phyloP scores from a whole-genome alignment of 2,888 invertebrate genomes.

The Trissoscelio sp. region DNA sequence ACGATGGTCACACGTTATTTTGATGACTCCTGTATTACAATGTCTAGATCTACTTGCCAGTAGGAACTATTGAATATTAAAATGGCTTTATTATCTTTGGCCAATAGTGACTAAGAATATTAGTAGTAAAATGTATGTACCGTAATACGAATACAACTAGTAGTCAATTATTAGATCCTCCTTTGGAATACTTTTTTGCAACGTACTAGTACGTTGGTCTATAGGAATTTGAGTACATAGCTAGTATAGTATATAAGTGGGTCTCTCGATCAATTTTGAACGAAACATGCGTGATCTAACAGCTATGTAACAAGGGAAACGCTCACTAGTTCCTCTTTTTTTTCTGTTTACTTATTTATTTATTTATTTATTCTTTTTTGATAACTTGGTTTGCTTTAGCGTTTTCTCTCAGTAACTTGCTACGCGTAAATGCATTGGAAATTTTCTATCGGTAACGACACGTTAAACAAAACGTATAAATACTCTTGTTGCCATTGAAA shows the following conservation, averaged over 20 bases:
- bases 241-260: slow-evolving; percentile 60
- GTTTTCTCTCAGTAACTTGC: slow-evolving; percentile 5
- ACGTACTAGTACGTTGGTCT: slow-evolving; percentile 64
- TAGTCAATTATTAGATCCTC: slow-evolving; percentile 62
- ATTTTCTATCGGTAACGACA: slow-evolving; percentile 23
- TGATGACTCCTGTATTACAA: slow-evolving; percentile 59
- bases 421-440: slow-evolving; percentile 35
- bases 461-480: slow-evolving; percentile 18
- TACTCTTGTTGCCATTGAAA: neutral
- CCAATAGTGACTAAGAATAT: slow-evolving; percentile 65
- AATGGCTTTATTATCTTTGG: slow-evolving; percentile 68
- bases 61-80: slow-evolving; percentile 68
- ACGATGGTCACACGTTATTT: slow-evolving; percentile 23
- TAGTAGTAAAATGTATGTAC: slow-evolving; percentile 64
- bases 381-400: neutral
- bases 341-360: too few relatives aligned
- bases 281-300: slow-evolving; percentile 60
- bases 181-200: slow-evolving; percentile 63
- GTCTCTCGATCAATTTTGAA: slow-evolving; percentile 50
- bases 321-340: slow-evolving; percentile 45
- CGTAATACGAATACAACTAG: slow-evolving; percentile 65
- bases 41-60: slow-evolving; percentile 61
- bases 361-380: neutral
- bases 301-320: slow-evolving; percentile 60
- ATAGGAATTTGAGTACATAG: slow-evolving; percentile 62